A percentile compares a stretch with the other conserved stretches of the same genome.
Conservation (phyloP, 2,888 invertebrate genomes). For the Tuta absoluta region DNA sequence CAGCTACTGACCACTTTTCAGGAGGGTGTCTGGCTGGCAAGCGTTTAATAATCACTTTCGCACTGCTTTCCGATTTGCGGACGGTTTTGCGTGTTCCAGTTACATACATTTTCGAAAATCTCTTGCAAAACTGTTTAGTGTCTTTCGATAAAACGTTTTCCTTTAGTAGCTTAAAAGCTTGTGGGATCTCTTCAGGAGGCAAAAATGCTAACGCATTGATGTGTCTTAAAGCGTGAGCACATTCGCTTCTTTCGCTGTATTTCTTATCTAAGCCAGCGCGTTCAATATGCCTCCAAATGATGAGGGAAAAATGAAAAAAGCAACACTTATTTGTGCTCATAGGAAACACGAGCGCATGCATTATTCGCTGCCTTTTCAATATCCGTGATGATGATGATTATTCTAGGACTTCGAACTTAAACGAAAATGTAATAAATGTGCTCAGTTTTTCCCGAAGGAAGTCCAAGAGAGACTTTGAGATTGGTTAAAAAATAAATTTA, state of each 20-base stretch:
- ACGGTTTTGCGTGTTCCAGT: too few relatives aligned
- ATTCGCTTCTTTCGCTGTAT: constrained; percentile 23
- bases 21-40: not conserved
- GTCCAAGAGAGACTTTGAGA: too few relatives aligned
- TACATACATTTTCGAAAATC: too few relatives aligned
- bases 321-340: constrained; percentile 13
- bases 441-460: constrained; percentile 6
- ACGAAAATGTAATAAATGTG: constrained; percentile 1
- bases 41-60: not conserved
- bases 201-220: constrained; percentile 23
- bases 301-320: constrained; percentile 23
- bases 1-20: not conserved
- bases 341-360: constrained; percentile 17
- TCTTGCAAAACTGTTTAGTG: not conserved
- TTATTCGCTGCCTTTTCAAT: too few relatives aligned
- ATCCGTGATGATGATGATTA: constrained; percentile 13
- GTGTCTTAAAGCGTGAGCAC: constrained; percentile 17
- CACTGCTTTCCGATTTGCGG: not conserved
- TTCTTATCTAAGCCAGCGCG: not conserved
- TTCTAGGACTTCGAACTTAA: not conserved
- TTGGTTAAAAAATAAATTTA: too few relatives aligned
- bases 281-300: constrained; percentile 7
- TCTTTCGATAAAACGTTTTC: constrained; percentile 15
- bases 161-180: constrained; percentile 21
- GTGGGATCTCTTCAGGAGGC: constrained; percentile 20